Percentiles rank a stretch among this genome's conserved stretches.
Evolutionary conservation across 2,797 vertebrate genomes (phyloP).

Genomic region (Prionace glauca): DNA sequence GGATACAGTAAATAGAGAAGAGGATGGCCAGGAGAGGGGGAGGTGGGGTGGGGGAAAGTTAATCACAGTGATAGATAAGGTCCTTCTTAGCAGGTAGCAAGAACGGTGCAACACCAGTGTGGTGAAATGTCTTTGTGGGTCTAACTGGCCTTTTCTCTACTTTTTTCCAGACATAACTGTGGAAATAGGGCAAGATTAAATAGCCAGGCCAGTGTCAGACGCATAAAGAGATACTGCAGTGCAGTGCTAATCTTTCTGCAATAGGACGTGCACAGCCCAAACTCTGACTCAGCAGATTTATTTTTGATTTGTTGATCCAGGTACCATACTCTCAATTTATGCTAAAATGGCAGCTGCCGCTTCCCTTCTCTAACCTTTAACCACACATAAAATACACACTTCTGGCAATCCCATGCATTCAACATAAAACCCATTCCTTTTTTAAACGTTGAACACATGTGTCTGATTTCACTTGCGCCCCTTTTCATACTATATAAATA

Average conservation of each 20-base stretch:
- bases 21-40: not conserved
- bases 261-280: constrained; percentile 65
- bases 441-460: constrained; percentile 39
- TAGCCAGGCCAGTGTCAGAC: constrained; percentile 50
- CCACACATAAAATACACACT: constrained; percentile 20
- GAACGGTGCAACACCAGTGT: not conserved
- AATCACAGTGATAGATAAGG: constrained; percentile 4
- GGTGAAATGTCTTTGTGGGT: not conserved
- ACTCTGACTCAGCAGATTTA: constrained; percentile 78
- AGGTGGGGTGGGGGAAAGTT: not conserved
- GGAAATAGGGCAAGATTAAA: constrained; percentile 38
- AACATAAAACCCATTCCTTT: not conserved
- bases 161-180: not conserved
- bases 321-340: constrained; percentile 59
- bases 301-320: constrained; percentile 67
- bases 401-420: constrained; percentile 39
- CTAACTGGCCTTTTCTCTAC: not conserved
- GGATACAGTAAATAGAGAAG: constrained; percentile 23
- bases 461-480: constrained; percentile 62
- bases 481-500: not conserved
- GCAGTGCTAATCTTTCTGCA: constrained; percentile 68
- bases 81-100: not conserved
- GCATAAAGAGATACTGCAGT: constrained; percentile 62
- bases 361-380: constrained; percentile 43
- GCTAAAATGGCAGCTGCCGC: constrained; percentile 47